These are phyloP conservation scores for Ictalurus furcatus DNA, from an alignment of 2,113 vertebrate genomes.

Conservation along the genomic window DNA sequence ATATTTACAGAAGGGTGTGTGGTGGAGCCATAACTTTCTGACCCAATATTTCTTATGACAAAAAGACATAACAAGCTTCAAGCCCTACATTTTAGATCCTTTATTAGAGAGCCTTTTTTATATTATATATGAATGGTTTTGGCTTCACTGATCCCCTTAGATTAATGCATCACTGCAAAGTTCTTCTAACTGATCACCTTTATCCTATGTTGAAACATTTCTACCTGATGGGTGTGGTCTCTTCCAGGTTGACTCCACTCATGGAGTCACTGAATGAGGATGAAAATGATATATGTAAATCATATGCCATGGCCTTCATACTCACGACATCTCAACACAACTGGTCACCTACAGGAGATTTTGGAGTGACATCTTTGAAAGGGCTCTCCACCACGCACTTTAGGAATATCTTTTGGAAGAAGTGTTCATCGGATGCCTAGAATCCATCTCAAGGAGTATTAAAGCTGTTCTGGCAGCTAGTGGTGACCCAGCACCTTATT, in stretches of 20 bases:
- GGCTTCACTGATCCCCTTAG: background rate
- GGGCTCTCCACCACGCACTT: background rate
- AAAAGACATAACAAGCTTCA: constrained; percentile 14
- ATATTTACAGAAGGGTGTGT: constrained; percentile 24
- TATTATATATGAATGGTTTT: background rate
- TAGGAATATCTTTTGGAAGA: background rate
- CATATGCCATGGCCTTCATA: background rate
- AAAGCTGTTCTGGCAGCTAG: background rate
- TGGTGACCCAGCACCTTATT: background rate
- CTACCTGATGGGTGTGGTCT: background rate
- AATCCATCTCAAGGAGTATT: background rate
- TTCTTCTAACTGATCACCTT: background rate
- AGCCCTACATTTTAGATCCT: background rate
- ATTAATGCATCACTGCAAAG: background rate
- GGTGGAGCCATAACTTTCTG: constrained; percentile 14
- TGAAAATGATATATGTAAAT: background rate
- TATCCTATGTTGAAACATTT: background rate
- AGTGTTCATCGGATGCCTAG: background rate
- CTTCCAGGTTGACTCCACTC: background rate
- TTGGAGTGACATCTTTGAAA: background rate
- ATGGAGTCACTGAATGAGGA: background rate
- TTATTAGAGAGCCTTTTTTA: background rate
- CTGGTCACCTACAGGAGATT: background rate
- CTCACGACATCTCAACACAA: background rate
- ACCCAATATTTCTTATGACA: constrained; percentile 10